Conservation (phyloP, 2,888 invertebrate species). For the Drosophila falleni region DNA sequence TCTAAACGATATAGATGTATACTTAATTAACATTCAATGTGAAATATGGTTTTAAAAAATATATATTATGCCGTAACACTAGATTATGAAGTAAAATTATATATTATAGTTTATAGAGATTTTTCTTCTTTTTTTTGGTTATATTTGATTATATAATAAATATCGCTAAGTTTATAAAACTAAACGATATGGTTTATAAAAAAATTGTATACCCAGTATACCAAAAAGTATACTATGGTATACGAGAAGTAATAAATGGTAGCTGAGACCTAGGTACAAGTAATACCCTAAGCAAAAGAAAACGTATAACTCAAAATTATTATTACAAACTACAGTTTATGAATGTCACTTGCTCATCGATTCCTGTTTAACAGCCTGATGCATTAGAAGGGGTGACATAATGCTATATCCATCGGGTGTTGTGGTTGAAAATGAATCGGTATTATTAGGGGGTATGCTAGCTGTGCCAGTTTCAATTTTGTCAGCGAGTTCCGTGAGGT, state of each 20-base stretch:
- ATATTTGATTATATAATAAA: neutral
- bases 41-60: neutral
- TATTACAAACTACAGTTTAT: neutral
- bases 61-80: neutral
- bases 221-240: conserved; percentile 1
- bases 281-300: neutral
- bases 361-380: conserved; percentile 62
- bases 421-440: conserved; percentile 54
- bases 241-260: conserved; percentile 3
- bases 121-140: neutral
- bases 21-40: conserved; percentile 1
- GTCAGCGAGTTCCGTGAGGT: conserved; percentile 1
- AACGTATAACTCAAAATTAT: neutral
- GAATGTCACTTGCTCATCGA: neutral
- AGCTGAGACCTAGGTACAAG: conserved; percentile 4
- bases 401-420: conserved; percentile 81
- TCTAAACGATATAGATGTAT: too few relatives aligned
- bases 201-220: neutral
- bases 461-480: conserved; percentile 16
- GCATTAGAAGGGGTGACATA: conserved; percentile 76
- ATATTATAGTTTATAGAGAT: neutral
- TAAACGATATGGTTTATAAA: neutral
- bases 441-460: conserved; percentile 10
- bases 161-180: conserved; percentile 1
- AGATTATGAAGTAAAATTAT: neutral